Conservation (phyloP, 2,888 invertebrate genomes). For the Strigamia maritima region DNA sequence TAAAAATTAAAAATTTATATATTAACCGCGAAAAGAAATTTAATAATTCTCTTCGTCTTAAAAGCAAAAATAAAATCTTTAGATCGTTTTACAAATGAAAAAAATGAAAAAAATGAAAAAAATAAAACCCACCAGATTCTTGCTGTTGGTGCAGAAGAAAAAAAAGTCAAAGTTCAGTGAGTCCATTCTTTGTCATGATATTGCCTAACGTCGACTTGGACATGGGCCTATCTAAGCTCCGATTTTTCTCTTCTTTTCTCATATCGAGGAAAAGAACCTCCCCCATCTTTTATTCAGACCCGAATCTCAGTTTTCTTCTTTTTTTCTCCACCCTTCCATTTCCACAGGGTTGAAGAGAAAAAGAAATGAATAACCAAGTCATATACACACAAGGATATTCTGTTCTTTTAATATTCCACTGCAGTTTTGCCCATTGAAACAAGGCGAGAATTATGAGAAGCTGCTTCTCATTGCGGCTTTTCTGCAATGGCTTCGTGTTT, state of each 20-base stretch:
- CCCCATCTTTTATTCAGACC: conserved; percentile 15
- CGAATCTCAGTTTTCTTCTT: conserved; percentile 10
- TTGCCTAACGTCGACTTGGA: conserved; percentile 15
- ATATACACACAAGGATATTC: conserved; percentile 15
- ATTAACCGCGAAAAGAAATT: neutral
- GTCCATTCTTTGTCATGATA: conserved; percentile 15
- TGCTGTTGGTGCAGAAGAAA: conserved; percentile 10
- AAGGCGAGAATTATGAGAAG: conserved; percentile 5
- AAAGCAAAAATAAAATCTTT: neutral
- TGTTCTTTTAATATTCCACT: neutral
- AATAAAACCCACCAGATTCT: neutral
- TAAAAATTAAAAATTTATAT: neutral
- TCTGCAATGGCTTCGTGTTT: neutral
- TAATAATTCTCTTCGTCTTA: conserved; percentile 10
- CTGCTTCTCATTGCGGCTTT: neutral
- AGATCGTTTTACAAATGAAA: neutral
- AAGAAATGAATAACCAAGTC: conserved; percentile 15
- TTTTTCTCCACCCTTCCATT: neutral
- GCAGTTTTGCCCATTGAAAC: conserved; percentile 4
- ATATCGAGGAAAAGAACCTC: neutral
- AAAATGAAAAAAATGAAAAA: neutral
- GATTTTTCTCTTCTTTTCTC: conserved; percentile 1
- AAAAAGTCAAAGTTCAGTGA: conserved; percentile 2
- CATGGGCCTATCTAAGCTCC: conserved; percentile 15
- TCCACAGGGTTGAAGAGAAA: neutral